Conservation (phyloP, 2,797 vertebrate genomes). For the Halcyon chelicuti region DNA sequence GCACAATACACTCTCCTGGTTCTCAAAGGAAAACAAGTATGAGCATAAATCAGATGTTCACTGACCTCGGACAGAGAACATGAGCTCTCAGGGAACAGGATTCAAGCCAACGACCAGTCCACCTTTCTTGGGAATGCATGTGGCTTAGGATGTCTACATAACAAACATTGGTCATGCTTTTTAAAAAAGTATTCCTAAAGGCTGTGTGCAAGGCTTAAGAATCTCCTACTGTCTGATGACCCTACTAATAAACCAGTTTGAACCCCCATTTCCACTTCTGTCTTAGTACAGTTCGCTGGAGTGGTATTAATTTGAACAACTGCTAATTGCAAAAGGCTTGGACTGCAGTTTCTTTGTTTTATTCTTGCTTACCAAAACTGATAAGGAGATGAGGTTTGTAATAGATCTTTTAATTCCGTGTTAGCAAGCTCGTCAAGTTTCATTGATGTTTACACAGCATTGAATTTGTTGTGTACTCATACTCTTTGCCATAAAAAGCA, state of each 20-base stretch:
- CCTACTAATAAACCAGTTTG: not conserved
- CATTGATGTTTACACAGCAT: accelerated
- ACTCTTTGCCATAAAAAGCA: not conserved
- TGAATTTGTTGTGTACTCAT: not conserved
- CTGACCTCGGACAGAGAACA: not conserved
- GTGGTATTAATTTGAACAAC: not conserved
- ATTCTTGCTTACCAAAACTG: not conserved
- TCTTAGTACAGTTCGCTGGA: not conserved
- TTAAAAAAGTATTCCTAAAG: not conserved
- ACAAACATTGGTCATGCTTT: not conserved
- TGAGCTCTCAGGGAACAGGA: not conserved
- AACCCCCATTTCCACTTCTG: not conserved
- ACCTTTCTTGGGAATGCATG: not conserved
- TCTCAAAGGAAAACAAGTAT: not conserved
- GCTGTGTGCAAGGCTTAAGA: not conserved
- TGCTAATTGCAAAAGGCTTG: not conserved
- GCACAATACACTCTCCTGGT: not conserved
- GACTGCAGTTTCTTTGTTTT: not conserved
- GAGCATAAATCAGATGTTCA: not conserved
- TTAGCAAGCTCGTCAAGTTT: not conserved
- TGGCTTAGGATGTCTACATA: not conserved
- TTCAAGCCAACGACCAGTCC: not conserved
- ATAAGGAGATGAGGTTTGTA: not conserved
- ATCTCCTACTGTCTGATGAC: not conserved
- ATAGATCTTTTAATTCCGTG: not conserved